These are phyloP conservation scores for Sesia bembeciformis DNA, from an alignment of 2,888 invertebrate genomes.

Conservation along the genomic window DNA sequence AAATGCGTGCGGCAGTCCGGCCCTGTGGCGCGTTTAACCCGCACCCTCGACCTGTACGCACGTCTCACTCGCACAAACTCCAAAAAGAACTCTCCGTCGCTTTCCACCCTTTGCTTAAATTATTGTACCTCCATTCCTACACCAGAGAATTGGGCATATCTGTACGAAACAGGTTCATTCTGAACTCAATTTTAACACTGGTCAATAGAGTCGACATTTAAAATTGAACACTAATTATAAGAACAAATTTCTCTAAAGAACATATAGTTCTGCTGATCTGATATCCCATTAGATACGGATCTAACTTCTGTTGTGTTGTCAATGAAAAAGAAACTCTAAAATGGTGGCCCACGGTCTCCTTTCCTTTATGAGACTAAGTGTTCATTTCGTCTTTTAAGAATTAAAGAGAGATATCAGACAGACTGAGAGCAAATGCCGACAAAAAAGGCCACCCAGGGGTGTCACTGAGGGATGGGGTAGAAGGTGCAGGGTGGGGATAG, in stretches of 20 bases:
- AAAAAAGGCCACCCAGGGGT: conserved; percentile 40
- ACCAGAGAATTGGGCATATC: conserved; percentile 31
- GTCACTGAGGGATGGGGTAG: conserved; percentile 15
- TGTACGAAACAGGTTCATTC: conserved; percentile 10
- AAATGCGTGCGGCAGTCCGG: conserved; percentile 7
- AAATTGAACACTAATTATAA: conserved; percentile 19
- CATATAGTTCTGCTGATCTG: conserved; percentile 40
- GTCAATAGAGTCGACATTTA: conserved; percentile 17
- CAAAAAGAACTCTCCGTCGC: conserved; percentile 72
- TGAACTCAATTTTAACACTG: conserved; percentile 24
- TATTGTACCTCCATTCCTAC: conserved; percentile 60
- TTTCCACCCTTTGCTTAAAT: conserved; percentile 73
- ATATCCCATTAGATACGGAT: conserved; percentile 50
- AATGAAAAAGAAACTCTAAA: neutral
- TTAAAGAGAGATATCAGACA: conserved; percentile 31
- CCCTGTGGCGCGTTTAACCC: conserved; percentile 60
- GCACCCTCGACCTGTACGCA: conserved; percentile 65
- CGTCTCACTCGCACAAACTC: conserved; percentile 73
- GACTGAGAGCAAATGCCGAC: conserved; percentile 24
- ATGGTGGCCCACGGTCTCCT: neutral
- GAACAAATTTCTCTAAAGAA: conserved; percentile 57
- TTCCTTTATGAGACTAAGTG: conserved; percentile 3
- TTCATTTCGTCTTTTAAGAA: conserved; percentile 48
- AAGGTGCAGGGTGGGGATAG: conserved; percentile 23
- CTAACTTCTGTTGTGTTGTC: conserved; percentile 26